phyloP scores from a whole-genome alignment of 1,140 invertebrate genomes.

The Paralvinella palmiformis region DNA sequence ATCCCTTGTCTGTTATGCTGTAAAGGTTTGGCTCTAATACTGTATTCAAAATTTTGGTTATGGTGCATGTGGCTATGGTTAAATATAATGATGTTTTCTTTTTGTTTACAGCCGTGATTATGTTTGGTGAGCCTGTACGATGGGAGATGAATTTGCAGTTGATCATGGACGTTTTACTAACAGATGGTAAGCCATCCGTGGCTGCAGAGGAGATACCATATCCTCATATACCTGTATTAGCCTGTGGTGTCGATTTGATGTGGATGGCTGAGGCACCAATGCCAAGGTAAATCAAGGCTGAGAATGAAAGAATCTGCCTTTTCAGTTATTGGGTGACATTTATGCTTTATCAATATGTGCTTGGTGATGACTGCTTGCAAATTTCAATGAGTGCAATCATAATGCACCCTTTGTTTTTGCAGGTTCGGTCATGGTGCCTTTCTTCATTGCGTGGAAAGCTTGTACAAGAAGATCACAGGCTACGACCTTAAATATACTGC shows the following conservation, averaged over 20 bases:
- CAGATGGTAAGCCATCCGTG: constrained; percentile 54
- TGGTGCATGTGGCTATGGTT: too few relatives aligned
- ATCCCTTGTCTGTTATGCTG: too few relatives aligned
- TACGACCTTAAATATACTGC: constrained; percentile 44
- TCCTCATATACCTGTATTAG: constrained; percentile 57
- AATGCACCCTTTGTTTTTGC: constrained; percentile 7
- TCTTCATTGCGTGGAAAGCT: constrained; percentile 43
- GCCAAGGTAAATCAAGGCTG: constrained; percentile 45
- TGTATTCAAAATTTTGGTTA: too few relatives aligned
- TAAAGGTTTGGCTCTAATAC: too few relatives aligned
- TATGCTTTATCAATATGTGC: not conserved
- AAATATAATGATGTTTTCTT: not conserved
- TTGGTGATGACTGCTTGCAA: not conserved
- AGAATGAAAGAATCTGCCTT: not conserved
- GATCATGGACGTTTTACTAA: constrained; percentile 64
- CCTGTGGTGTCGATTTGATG: constrained; percentile 50
- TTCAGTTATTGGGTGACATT: not conserved
- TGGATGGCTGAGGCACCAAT: constrained; percentile 50
- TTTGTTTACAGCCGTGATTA: constrained; percentile 36
- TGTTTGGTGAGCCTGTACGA: constrained; percentile 48
- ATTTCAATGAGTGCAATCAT: not conserved
- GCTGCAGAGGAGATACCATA: constrained; percentile 51
- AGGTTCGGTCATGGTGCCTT: constrained; percentile 51
- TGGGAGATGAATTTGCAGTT: constrained; percentile 57
- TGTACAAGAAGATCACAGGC: constrained; percentile 51